These are phyloP conservation scores for Pseudorhiza aurosa DNA, from an alignment of 30 jellyfish, hydroid and myxozoan genomes.

Conservation along the genomic window DNA sequence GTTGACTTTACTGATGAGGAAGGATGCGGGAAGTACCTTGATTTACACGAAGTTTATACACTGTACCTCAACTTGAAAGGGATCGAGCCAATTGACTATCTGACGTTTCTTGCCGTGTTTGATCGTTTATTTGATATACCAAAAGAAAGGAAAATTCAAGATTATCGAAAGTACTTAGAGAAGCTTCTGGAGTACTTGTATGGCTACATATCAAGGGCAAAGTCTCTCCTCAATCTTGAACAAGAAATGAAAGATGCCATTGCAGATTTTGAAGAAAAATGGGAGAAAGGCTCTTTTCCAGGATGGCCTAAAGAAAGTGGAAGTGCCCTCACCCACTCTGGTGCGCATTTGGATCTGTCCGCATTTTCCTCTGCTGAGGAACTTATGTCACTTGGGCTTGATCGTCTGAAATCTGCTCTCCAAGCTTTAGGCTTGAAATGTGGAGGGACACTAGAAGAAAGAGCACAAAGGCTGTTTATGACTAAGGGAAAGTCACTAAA, in stretches of 20 bases:
- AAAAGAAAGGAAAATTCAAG: conserved; percentile 83
- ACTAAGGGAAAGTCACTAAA: conserved; percentile 81
- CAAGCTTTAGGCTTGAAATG: conserved; percentile 91
- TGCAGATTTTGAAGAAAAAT: conserved; percentile 79
- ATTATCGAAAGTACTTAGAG: conserved; percentile 75
- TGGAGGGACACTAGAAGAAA: conserved; percentile 93
- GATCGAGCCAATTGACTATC: conserved; percentile 86
- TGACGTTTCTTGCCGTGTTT: conserved; percentile 75
- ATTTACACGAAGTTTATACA: conserved; percentile 85
- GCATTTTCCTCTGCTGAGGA: conserved; percentile 95
- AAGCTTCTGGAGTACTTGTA: conserved; percentile 82
- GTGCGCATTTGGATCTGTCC: conserved; percentile 91
- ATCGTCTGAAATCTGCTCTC: conserved; percentile 85
- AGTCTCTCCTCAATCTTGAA: conserved; percentile 83
- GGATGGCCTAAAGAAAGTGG: conserved; percentile 99
- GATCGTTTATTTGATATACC: conserved; percentile 90
- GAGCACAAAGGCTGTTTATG: conserved; percentile 90
- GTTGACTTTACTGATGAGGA: conserved; percentile 96
- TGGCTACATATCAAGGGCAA: conserved; percentile 78
- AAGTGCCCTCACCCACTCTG: conserved; percentile 91
- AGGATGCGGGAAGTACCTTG: conserved; percentile 93
- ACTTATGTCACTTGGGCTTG: conserved; percentile 96
- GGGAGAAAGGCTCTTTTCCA: conserved; percentile 86
- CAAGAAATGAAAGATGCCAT: conserved; percentile 75
- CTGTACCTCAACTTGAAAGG: conserved; percentile 79